Evolutionary conservation across 1,140 invertebrate species (phyloP), one percentile per base, ranked within the genome.

Genomic region (Drosophila sulfurigaster): DNA sequence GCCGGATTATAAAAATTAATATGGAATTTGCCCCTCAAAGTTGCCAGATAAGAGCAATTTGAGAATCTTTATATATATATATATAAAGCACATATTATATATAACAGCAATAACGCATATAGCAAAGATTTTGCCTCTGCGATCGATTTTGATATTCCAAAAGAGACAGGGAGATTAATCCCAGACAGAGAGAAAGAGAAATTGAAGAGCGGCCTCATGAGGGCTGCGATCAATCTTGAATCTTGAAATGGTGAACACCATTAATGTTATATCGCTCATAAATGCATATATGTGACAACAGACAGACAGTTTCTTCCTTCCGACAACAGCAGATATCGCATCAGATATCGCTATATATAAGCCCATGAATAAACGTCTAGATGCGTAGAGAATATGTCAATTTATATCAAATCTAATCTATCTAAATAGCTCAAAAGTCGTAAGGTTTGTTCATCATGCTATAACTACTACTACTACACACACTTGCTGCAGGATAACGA

Each of bases 391-490:
- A 70, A 79, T 69, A 73, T 68, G 38, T 66, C 59, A 66, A 59
- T 77, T 67, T 72, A 51, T 62, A 74, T 75, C 62, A 54, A 66
- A 57, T 57, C 35, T 49, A 64, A 74, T 72, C 69, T 35, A 68
- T 69, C 60, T 43, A 49, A 76, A 71, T 86, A 78, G 81, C 77
- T 70, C 76, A 73, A 49, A 58, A 63, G 64, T 75, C 41, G 51
- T 78, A 75, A 75, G 81, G 74, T 81, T 81, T 81, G 70, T 85
- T 75, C 78, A 80, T 79, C 76, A 75, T 78, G 83, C 81, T 70
- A 82, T 66, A 63, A 82, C 80, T 64, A 71, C 59, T 58, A 64
- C 54, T 68, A 68, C 58, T 60, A 48, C 70, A 83, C 70, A 82
- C 59, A 88, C 78, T 85, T 79, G 85, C 78, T 75, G 70, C 77